A percentile compares a stretch with the other conserved stretches of the same genome.
Evolutionary conservation across 2,113 vertebrate species (phyloP).

Genomic region (Tychaedon coryphoeus): DNA sequence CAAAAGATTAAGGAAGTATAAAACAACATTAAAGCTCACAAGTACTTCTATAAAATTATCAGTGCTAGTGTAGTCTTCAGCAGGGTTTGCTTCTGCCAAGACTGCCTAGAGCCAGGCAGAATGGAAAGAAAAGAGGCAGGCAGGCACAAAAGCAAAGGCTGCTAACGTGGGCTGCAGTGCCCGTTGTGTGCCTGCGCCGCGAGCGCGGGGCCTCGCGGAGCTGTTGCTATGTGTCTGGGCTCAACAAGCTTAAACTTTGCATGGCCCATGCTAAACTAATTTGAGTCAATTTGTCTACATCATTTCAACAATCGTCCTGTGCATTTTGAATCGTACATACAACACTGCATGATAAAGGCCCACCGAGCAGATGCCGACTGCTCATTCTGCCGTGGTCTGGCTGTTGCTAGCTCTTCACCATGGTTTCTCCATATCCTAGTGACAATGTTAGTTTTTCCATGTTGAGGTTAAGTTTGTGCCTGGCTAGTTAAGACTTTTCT

Average conservation of each 20-base stretch:
- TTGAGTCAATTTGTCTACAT: conserved; percentile 87
- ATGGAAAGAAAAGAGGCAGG: neutral
- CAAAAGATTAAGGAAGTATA: conserved; percentile 60
- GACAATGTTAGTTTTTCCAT: conserved; percentile 81
- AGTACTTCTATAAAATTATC: conserved; percentile 54
- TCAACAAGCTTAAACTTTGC: conserved; percentile 78
- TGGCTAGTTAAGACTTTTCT: conserved; percentile 73
- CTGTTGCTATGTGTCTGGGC: conserved; percentile 77
- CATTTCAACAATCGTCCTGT: conserved; percentile 75
- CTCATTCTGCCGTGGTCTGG: conserved; percentile 68
- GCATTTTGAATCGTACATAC: conserved; percentile 71
- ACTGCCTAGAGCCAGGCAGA: neutral
- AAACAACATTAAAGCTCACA: conserved; percentile 57
- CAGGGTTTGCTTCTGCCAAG: neutral
- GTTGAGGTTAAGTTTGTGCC: conserved; percentile 71
- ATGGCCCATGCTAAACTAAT: conserved; percentile 81
- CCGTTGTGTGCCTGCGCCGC: neutral
- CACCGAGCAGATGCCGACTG: conserved; percentile 73
- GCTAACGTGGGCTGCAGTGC: neutral
- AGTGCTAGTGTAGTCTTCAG: conserved; percentile 14
- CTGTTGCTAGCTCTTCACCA: conserved; percentile 79
- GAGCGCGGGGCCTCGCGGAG: neutral
- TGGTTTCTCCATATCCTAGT: conserved; percentile 84
- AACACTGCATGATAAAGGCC: conserved; percentile 73
- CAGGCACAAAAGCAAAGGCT: neutral